A percentile compares a stretch with the other conserved stretches of the same genome.
Conservation (phyloP, 2,797 vertebrate species). For the Anas flavirostris region DNA sequence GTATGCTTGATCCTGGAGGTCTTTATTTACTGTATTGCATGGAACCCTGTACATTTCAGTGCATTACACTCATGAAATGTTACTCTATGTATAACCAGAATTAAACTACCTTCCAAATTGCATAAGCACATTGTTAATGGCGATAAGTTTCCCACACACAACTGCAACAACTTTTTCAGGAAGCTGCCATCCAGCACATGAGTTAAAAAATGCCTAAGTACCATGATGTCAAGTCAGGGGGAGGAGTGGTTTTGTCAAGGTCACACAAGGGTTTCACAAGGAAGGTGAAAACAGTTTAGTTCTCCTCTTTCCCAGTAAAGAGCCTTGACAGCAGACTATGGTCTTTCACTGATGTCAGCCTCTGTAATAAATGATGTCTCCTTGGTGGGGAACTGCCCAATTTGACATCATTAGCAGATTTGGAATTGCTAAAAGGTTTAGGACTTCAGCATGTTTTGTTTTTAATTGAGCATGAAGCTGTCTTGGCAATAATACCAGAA, state of each 20-base stretch:
- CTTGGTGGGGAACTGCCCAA: constrained; percentile 46
- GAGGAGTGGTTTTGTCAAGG: background rate
- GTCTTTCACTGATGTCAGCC: constrained; percentile 4
- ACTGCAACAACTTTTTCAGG: background rate
- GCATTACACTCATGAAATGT: background rate
- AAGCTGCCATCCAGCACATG: background rate
- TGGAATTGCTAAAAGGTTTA: constrained; percentile 52
- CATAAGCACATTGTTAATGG: background rate
- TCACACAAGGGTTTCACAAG: background rate
- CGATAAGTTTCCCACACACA: background rate
- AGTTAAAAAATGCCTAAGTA: background rate
- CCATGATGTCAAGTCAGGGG: background rate
- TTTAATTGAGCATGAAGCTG: constrained; percentile 59
- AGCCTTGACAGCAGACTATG: background rate
- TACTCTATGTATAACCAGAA: background rate
- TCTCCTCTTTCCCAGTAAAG: background rate
- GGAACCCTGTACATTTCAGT: background rate
- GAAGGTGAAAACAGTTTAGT: background rate
- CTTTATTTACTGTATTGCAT: background rate
- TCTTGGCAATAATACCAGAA: constrained; percentile 44
- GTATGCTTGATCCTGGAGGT: background rate
- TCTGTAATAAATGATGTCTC: constrained; percentile 19
- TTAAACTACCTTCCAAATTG: background rate
- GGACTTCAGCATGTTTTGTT: constrained; percentile 36
- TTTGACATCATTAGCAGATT: constrained; percentile 57